Evolutionary conservation across 2,797 vertebrate species (phyloP).

Genomic region (Antennarius maculatus): DNA sequence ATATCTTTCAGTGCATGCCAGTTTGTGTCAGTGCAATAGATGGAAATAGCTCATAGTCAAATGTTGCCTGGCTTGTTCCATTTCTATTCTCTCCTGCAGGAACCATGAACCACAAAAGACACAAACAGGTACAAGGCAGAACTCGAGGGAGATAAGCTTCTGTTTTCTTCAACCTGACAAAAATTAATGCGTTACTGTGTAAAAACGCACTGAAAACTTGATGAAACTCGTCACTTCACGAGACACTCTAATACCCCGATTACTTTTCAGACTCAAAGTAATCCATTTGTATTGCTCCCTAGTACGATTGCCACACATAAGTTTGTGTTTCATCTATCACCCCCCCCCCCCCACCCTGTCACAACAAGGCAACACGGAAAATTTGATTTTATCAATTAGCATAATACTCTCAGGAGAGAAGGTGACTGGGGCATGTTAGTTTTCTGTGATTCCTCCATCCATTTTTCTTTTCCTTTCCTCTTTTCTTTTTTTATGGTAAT

Average conservation of each 20-base stretch:
- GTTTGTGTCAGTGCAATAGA: slow-evolving; percentile 59
- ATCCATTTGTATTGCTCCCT: slow-evolving; percentile 25
- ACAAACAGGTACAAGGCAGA: slow-evolving; percentile 50
- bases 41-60: slow-evolving; percentile 66
- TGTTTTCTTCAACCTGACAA: slow-evolving; percentile 35
- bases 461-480: neutral
- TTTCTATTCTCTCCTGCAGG: slow-evolving; percentile 54
- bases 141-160: slow-evolving; percentile 42
- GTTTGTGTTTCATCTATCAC: slow-evolving; percentile 33
- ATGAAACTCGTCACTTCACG: slow-evolving; percentile 37
- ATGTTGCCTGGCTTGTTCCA: slow-evolving; percentile 57
- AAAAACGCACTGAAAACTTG: slow-evolving; percentile 40
- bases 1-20: slow-evolving; percentile 54
- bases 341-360: slow-evolving; percentile 4
- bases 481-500: neutral
- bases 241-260: slow-evolving; percentile 25
- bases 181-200: slow-evolving; percentile 19
- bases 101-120: slow-evolving; percentile 43
- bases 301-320: slow-evolving; percentile 31
- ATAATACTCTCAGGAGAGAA: slow-evolving; percentile 43
- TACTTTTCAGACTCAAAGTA: slow-evolving; percentile 30
- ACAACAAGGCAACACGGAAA: slow-evolving; percentile 32
- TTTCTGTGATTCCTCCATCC: slow-evolving; percentile 13
- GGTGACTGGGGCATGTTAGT: slow-evolving; percentile 6
- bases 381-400: slow-evolving; percentile 47